Conservation (phyloP, 53 echinoderm and acorn worm species). For the Echinometra lucunter region DNA sequence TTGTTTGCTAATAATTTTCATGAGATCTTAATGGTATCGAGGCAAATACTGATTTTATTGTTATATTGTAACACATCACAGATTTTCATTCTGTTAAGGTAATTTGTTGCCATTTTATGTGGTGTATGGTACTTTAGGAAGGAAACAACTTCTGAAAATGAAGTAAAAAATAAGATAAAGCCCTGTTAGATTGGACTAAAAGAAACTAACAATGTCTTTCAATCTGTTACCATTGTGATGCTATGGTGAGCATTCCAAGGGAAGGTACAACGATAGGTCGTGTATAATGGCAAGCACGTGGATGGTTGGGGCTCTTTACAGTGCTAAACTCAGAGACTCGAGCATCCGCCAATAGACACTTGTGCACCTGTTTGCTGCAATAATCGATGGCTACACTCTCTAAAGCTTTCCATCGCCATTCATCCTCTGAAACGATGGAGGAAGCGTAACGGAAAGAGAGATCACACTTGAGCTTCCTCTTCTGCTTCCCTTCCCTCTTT, state of each 20-base stretch:
- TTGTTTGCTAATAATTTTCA: neutral
- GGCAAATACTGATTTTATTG: no score
- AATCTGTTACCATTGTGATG: neutral
- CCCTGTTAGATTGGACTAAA: neutral
- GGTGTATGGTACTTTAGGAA: no score
- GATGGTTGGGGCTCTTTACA: neutral
- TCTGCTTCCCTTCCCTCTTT: neutral
- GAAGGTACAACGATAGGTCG: neutral
- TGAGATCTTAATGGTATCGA: no score
- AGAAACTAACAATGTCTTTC: neutral
- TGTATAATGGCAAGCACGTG: slow-evolving; percentile 12
- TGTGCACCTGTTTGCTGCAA: slow-evolving; percentile 35
- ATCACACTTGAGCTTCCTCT: slow-evolving; percentile 19
- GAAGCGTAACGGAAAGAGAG: slow-evolving; percentile 21
- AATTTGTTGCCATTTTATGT: no score
- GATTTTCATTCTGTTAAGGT: no score
- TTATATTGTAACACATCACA: no score
- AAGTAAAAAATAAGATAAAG: neutral
- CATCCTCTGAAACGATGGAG: slow-evolving; percentile 1
- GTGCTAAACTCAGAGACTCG: slow-evolving; percentile 6
- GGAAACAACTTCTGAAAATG: no score
- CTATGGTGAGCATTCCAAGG: neutral
- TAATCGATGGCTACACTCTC: slow-evolving; percentile 52
- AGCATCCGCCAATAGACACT: slow-evolving; percentile 33
- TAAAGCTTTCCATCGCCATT: slow-evolving; percentile 32